These are phyloP conservation scores for Cotesia typhae DNA, from an alignment of 1,140 invertebrate genomes.

Conservation along the genomic window DNA sequence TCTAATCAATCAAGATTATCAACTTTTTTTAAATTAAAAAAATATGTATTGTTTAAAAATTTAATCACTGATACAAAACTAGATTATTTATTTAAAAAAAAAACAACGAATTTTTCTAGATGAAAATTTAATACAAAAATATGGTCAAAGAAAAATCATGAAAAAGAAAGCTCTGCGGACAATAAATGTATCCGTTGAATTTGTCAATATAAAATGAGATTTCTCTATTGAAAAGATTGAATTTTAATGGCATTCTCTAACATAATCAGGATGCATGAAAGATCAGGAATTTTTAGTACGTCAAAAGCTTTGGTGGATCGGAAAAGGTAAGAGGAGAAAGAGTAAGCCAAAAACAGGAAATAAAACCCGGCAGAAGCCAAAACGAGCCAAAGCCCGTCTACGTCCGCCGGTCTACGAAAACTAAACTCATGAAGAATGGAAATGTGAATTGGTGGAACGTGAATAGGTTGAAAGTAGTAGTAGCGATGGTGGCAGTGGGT, in stretches of 20 bases:
- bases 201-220: too few relatives aligned
- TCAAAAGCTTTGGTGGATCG: too few relatives aligned
- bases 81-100: not conserved
- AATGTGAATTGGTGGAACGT: constrained; percentile 10
- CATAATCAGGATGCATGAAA: too few relatives aligned
- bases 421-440: not conserved
- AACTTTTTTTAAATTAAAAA: not conserved
- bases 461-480: too few relatives aligned
- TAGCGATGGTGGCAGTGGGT: too few relatives aligned
- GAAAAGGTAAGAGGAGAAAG: too few relatives aligned
- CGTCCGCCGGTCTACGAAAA: not conserved
- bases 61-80: not conserved
- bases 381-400: not conserved
- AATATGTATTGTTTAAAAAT: not conserved
- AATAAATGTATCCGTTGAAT: too few relatives aligned
- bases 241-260: too few relatives aligned
- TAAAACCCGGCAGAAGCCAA: not conserved
- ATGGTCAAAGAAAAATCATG: not conserved
- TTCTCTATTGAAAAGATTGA: too few relatives aligned
- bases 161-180: too few relatives aligned
- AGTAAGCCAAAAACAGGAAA: too few relatives aligned
- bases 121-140: constrained; percentile 1
- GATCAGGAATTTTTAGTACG: too few relatives aligned
- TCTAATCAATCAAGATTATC: constrained; percentile 9
- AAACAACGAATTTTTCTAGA: not conserved